Percentiles rank a stretch among this genome's conserved stretches.
These are phyloP conservation scores for Physeter macrocephalus DNA, from an alignment of 2,113 vertebrate genomes.

Conservation along the genomic window DNA sequence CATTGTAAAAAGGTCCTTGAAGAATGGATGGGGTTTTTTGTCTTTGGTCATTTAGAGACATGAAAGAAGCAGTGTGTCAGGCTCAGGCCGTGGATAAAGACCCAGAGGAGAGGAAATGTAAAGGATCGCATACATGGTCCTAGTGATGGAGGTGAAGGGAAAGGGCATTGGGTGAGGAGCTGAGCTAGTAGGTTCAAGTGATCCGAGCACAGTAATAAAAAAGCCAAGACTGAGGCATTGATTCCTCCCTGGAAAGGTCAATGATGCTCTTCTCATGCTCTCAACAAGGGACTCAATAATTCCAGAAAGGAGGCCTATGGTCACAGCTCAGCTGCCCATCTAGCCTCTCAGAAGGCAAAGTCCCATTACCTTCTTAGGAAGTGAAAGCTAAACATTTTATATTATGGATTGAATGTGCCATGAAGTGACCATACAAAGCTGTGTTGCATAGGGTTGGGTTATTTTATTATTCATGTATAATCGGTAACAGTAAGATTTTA, in stretches of 20 bases:
- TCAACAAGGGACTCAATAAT: neutral
- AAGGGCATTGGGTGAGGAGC: neutral
- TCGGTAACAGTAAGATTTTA: neutral
- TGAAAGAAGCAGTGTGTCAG: neutral
- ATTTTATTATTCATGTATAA: neutral
- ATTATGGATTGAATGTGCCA: neutral
- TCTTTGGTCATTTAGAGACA: neutral
- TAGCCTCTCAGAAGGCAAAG: neutral
- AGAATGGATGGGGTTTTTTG: neutral
- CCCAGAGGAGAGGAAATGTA: neutral
- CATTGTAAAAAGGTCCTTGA: neutral
- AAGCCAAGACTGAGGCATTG: neutral
- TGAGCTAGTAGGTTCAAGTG: neutral
- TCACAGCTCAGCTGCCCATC: neutral
- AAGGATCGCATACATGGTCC: neutral
- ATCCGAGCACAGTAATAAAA: no score
- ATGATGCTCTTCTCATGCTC: neutral
- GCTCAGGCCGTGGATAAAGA: neutral
- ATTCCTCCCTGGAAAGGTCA: neutral
- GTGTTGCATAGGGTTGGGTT: neutral
- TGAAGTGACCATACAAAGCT: neutral
- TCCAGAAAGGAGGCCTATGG: neutral
- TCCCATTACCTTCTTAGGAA: neutral
- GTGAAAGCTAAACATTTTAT: neutral
- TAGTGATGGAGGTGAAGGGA: neutral